Conservation (phyloP, 1,140 invertebrate species). For the Eueides isabella region DNA sequence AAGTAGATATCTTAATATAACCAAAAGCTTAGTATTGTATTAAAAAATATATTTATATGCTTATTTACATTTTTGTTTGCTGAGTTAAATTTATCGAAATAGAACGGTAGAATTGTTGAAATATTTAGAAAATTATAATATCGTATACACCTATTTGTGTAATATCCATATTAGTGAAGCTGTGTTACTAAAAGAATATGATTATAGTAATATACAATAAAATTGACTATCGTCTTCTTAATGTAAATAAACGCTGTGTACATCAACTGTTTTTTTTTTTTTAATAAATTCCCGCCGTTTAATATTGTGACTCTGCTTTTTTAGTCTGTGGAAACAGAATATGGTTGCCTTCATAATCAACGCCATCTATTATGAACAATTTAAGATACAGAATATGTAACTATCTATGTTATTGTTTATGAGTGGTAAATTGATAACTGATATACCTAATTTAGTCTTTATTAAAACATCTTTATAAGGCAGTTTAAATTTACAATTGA, state of each 20-base stretch:
- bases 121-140: conserved; percentile 15
- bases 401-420: background rate
- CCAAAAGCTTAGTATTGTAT: background rate
- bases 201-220: conserved; percentile 22
- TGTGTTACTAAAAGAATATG: conserved; percentile 23
- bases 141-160: conserved; percentile 22
- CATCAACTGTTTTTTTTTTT: conserved; percentile 46
- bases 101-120: conserved; percentile 1
- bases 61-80: background rate
- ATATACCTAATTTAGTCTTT: background rate
- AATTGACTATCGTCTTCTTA: conserved; percentile 44
- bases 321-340: background rate
- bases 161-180: conserved; percentile 32
- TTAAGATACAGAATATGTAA: background rate
- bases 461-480: background rate
- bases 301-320: background rate
- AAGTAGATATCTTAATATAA: background rate
- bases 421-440: background rate
- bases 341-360: background rate
- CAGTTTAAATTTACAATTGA: background rate
- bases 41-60: background rate
- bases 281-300: background rate
- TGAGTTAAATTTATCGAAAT: background rate
- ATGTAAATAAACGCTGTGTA: conserved; percentile 70
- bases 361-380: background rate